Conservation (phyloP, 2,113 vertebrate species). For the Atlantisia rogersi region DNA sequence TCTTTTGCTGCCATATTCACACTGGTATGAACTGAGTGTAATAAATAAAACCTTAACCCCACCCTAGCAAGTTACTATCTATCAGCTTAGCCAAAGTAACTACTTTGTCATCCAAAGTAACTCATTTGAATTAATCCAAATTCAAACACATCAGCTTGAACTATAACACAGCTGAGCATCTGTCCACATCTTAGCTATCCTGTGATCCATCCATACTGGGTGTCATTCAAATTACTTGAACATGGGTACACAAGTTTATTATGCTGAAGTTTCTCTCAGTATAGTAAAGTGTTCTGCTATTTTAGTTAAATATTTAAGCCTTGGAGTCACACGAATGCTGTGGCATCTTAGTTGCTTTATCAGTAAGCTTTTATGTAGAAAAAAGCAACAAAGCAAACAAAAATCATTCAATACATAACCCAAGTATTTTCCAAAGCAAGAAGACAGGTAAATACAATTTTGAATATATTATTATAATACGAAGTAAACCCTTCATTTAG, state of each 20-base stretch:
- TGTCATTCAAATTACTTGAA: neutral
- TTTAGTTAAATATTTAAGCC: neutral
- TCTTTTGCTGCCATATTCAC: neutral
- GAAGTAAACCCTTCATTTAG: neutral
- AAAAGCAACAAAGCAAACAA: neutral
- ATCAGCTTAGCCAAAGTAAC: neutral
- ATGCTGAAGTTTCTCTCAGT: neutral
- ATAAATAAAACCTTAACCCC: neutral
- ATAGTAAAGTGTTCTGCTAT: neutral
- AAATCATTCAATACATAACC: neutral
- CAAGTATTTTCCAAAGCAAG: neutral
- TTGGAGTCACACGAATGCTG: neutral
- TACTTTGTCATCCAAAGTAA: neutral
- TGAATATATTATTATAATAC: neutral
- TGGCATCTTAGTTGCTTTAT: neutral
- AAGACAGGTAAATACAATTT: neutral
- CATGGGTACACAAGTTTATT: neutral
- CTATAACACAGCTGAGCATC: neutral
- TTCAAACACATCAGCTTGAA: neutral
- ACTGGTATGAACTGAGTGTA: neutral
- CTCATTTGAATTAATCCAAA: neutral
- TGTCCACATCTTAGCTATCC: neutral
- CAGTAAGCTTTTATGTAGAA: neutral
- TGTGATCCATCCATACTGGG: no score
- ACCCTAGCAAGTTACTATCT: neutral